Evolutionary conservation across 2,888 invertebrate species (phyloP), one percentile per base, ranked within the genome.

Genomic region (Marronus borbonicus): DNA sequence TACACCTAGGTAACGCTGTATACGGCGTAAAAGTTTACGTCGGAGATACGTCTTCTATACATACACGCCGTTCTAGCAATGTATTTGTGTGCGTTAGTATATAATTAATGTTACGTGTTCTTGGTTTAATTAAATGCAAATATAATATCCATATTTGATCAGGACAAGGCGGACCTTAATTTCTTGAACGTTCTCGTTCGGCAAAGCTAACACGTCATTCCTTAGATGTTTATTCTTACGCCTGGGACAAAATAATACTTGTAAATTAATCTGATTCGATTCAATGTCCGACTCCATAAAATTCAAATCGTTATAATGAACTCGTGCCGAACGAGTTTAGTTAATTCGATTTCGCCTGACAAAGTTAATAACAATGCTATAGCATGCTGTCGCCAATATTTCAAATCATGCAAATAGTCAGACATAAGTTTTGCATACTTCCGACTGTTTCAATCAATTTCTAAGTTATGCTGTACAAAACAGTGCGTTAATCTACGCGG

Each of bases 81-180:
- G 76, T 66, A 55, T 55, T 60, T 76, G 76, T 76, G 58, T 72
- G 78, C 68, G 75, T 65, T 76, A 28, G 75, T 68, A 68, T 76
- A 69, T 75, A 78, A 78, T 78, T 78, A 78, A 78, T 75, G 68
- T 76, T 76, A 78, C 78, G 78, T 76, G 78, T 76, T 78, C 69
- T 69, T 68, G 75, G 66, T 78, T 78, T 78, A 78, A 78, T 78
- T 78, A 78, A 78, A 78, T 78, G 78, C 78, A 78, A 78, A 78
- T 76, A 78, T 78, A 52, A 75, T 76, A 78, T 76, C 68, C 78
- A 78, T 68, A 75, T 78, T 78, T 78, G 69, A 75, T 74, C 75
- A 78, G 75, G 78, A 78, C 77, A 77, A 77, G 77, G 77, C 77
- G 77, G 77, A 60, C 77, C 77, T 68, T 70, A 77, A 77, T 77